Evolutionary conservation across 2,797 vertebrate genomes (phyloP).

Genomic region (Sylvilagus floridanus): DNA sequence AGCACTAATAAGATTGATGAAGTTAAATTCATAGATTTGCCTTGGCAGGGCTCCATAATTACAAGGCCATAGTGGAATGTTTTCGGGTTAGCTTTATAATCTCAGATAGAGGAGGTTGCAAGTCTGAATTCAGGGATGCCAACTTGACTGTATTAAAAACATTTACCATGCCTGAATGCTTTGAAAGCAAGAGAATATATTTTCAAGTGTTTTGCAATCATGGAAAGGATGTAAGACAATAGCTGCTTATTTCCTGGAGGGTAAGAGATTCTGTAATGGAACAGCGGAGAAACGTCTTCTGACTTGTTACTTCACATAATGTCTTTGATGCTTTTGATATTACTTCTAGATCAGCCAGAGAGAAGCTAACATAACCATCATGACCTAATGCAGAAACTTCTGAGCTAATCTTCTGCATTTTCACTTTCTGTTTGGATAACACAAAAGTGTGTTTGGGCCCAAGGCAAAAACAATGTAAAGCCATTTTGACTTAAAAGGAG

Average conservation of each 20-base stretch:
- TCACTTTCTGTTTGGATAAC: not conserved
- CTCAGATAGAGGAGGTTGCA: not conserved
- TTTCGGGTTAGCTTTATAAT: conserved; percentile 23
- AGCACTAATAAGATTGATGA: not conserved
- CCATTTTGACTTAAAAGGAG: not conserved
- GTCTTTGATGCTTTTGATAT: not conserved
- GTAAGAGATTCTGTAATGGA: not conserved
- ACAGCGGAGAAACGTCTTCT: not conserved
- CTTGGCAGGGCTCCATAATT: not conserved
- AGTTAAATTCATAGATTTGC: not conserved
- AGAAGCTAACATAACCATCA: not conserved
- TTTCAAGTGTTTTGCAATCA: conserved; percentile 49
- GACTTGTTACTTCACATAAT: not conserved
- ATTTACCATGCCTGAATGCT: not conserved
- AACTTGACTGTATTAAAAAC: conserved; percentile 15
- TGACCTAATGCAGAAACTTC: not conserved
- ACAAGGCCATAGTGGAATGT: not conserved
- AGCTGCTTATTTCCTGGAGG: not conserved
- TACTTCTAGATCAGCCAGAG: not conserved
- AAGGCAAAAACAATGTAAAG: not conserved
- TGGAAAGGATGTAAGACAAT: not conserved
- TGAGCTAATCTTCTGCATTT: not conserved
- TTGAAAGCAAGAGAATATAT: conserved; percentile 19
- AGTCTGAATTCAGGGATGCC: not conserved
- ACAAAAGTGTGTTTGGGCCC: not conserved